Base-by-base conservation (phyloP, 2,888 invertebrate species). In the Hirtodrosophila trivittata region DNA sequence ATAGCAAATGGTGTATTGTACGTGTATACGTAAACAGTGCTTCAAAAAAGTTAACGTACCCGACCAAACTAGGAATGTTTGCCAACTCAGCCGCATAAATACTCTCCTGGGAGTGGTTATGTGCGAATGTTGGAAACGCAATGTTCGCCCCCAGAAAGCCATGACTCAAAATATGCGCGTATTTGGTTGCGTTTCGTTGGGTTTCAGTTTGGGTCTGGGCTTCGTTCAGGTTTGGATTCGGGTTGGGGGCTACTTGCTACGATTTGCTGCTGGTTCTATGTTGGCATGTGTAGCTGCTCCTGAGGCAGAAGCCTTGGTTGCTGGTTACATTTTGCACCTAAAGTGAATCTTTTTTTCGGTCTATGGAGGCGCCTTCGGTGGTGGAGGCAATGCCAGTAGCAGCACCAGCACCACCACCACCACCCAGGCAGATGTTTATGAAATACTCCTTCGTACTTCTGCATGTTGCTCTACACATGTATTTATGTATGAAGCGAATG, bases 401-500 rank as follows among this genome's bases (percentile, higher is more conserved):
- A 51, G 21, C 14, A 28, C 32, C n/a, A 9, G 10, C 14, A 7
- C 12, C 12, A 7, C 9, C n/a, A 25, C 25, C 49, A 66, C 82
- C 85, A 84, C 85, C 87, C 87, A 80, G 64, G 80, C 75, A 67
- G 77, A 66, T 80, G 85, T 73, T 80, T 80, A 86, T 80, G 86
- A 80, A 80, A 78, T 83, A 86, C 86, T 85, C 46, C 78, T 2
- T 74, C 70, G 60, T 66, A 78, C 67, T 68, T 75, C 66, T 52
- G 51, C 78, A 51, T 78, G 66, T 65, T 50, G 18, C 25, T 14
- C 35, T 51, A 72, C 50, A 52, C 85, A 86, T 86, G 73, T 86
- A 80, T 80, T 86, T 80, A 80, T 84, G 80, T 86, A 86, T 84
- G 81, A 86, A 69, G 75, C 75, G 77, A 83, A 80, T 72, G 77